Evolutionary conservation across 2,113 vertebrate species (phyloP), one percentile per base, ranked within the genome.

Genomic region (Pyxicephalus adspersus): DNA sequence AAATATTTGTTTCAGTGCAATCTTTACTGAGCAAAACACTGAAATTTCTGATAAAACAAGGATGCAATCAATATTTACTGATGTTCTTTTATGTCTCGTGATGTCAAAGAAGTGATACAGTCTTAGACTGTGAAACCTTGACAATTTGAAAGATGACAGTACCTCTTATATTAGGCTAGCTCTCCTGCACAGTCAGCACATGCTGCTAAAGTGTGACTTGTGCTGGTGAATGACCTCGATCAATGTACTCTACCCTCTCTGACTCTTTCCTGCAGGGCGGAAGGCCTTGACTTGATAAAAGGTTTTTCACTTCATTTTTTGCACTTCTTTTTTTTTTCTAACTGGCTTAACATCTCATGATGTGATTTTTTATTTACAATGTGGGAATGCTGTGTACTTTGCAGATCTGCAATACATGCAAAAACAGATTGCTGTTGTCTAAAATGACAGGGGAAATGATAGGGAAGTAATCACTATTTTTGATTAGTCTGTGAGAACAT

Each of bases 201-300:
- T 58, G 18, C 26, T 57, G 34, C 5, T 68, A 50, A 50, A 68
- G 11, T 25, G 34, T 68, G 38, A 76, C 19, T 50, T 50, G 23
- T 50, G 23, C 17, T 51, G 19, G 29, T 76, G 38, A 18, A 17
- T 76, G 38, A 76, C 74, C 74, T 63, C 4, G 60, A 60, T 76
- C 60, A 76, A 1, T 29, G 60, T 17, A 25, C 20, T 34, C 54
- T 75, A 61, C 61, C 72, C 55, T 75, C 0, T 13, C 13, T 34
- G 29, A 75, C 20, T 61, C 29, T n/a, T 64, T 38, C 31, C 38
- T 64, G 60, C 38, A 64, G 60, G 34, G 20, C 8, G n/a, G 34
- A 64, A 64, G 74, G 60, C 60, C 51, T 26, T 51, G 22, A 51
- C 23, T 38, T 61, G 72, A 61, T 64, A 76, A 76, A 64, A 76